Evolutionary conservation across 1,140 invertebrate species (phyloP), one percentile per base, ranked within the genome.

Genomic region (Nasonia vitripennis): DNA sequence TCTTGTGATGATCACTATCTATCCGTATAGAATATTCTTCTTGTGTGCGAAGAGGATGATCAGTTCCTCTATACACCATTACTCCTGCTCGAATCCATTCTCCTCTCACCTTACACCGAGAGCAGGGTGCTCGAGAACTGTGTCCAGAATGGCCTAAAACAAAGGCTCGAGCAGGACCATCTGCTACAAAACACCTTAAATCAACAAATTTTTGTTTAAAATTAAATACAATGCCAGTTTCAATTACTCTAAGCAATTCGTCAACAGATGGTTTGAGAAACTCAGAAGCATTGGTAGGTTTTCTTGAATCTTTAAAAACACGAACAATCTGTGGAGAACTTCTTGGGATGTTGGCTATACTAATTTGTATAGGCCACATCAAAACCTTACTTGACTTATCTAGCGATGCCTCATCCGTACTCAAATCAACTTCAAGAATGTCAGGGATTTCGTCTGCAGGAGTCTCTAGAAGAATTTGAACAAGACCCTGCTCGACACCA

Each of bases 1-100:
- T 81, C 74, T 83, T 87, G 41, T 85, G 85, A 81, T 87, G 87
- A 20, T 87, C 0, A 37, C 3, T 6, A 37, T 37, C 34, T 37
- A 6, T 37, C 34, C 34, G 34, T 37, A 37, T 0, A 37, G 34
- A 37, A 37, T 37, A 37, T 6, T 37, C 34, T 37, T 37, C 34
- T 37, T 37, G 34, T 37, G 75, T 86, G n/a, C 78, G 73, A 17
- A 48, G 27, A 68, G 0, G n/a, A 75, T 85, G 48, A 70, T 85
- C 71, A 12, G 67, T 34, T 9, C 73, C 45, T 11, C 17, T 9
- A 37, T 51, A 85, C 41, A 77, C 10, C 10, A 45, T 37, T 6
- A 37, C 34, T 10, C 4, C 41, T 9, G 10, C 41, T 10, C 27
- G 20, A 83, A 55, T 20, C 34, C 34, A 45, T 45, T 34, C 67